Percentiles rank a stretch among this genome's conserved stretches.
phyloP scores from a whole-genome alignment of 2,113 vertebrate genomes.

The Greenwoodochromis staneri region DNA sequence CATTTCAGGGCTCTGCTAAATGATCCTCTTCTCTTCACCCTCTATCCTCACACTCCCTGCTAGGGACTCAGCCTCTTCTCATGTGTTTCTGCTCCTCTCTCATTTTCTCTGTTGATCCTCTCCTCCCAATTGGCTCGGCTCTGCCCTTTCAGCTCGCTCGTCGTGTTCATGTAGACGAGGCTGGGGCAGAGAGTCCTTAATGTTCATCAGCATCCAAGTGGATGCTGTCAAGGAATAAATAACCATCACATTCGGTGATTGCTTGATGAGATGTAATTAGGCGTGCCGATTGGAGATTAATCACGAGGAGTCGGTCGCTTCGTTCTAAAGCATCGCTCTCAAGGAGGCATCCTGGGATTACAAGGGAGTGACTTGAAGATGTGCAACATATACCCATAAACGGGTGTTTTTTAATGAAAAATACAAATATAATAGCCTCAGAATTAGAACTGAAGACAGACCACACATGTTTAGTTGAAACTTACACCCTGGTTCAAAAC shows the following conservation, averaged over 20 bases:
- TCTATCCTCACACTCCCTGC: background rate
- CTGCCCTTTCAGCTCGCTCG: background rate
- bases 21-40: background rate
- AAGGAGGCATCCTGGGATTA: background rate
- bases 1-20: background rate
- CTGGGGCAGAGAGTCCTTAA: background rate
- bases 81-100: background rate
- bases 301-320: conserved; percentile 8
- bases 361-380: background rate
- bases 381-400: background rate
- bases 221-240: conserved; percentile 28
- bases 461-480: background rate
- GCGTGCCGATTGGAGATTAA: conserved; percentile 24
- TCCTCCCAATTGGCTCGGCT: background rate
- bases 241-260: conserved; percentile 29
- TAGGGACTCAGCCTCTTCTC: background rate
- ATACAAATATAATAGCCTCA: background rate
- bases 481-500: background rate
- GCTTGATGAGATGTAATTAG: conserved; percentile 57
- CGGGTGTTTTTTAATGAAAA: background rate
- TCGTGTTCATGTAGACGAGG: background rate
- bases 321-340: background rate
- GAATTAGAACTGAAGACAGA: background rate
- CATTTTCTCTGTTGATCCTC: background rate
- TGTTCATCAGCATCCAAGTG: background rate